Conservation (phyloP, 2,113 vertebrate genomes). For the Nicator chloris region DNA sequence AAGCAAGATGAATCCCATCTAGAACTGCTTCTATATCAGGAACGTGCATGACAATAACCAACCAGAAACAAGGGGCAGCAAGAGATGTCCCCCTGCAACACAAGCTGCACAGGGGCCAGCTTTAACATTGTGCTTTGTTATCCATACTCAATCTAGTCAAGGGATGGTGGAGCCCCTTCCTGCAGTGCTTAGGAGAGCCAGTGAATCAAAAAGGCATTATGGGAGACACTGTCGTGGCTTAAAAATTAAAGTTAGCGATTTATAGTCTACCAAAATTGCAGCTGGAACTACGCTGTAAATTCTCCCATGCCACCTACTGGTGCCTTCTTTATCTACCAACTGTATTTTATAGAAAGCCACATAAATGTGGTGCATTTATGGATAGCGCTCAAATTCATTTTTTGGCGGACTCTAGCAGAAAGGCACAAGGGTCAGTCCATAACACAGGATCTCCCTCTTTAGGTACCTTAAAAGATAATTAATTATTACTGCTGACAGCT, state of each 20-base stretch:
- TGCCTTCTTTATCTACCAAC: background rate
- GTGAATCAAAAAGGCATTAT: background rate
- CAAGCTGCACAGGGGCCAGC: background rate
- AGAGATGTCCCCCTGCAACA: background rate
- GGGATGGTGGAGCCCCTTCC: background rate
- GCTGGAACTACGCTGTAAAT: background rate
- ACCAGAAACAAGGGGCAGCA: background rate
- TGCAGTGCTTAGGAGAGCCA: background rate
- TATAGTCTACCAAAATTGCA: background rate
- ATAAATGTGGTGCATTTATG: background rate
- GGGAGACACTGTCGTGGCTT: background rate
- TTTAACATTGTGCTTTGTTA: background rate
- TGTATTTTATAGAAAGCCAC: background rate
- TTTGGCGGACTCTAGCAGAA: background rate
- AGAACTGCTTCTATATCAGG: background rate
- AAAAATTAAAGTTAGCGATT: background rate
- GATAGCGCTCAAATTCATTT: background rate
- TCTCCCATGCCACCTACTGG: conserved; percentile 62
- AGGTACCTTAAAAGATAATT: background rate
- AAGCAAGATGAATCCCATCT: background rate
- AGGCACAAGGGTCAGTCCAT: rapidly evolving
- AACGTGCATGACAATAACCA: rapidly evolving
- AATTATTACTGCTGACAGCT: background rate
- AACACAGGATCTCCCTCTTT: background rate
- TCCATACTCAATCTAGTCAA: background rate